A percentile compares a stretch with the other conserved stretches of the same genome.
These are phyloP conservation scores for Hypanus sabinus DNA, from an alignment of 2,113 vertebrate genomes.

Conservation along the genomic window DNA sequence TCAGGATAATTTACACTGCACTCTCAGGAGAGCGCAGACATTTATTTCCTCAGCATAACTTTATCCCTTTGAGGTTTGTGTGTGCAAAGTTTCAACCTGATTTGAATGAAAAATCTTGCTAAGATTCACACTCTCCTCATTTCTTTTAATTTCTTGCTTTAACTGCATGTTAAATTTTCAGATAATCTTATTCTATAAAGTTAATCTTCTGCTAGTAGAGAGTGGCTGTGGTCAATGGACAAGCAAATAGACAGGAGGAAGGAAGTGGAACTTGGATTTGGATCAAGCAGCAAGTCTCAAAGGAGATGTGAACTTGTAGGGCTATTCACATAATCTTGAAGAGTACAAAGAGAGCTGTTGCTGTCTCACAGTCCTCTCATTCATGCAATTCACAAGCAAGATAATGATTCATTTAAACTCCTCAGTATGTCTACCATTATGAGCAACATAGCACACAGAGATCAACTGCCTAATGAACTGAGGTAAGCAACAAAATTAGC, in stretches of 20 bases:
- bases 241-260: neutral
- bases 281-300: neutral
- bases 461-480: neutral
- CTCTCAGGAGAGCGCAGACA: constrained; percentile 24
- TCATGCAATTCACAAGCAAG: constrained; percentile 8
- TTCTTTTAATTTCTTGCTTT: neutral
- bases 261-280: neutral
- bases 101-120: neutral
- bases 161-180: neutral
- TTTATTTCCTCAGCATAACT: constrained; percentile 35
- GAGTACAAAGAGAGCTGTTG: neutral
- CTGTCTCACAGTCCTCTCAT: neutral
- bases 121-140: neutral
- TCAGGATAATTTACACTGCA: constrained; percentile 34
- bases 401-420: neutral
- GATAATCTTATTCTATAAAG: neutral
- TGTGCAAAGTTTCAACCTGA: neutral
- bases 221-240: neutral
- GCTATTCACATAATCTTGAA: neutral
- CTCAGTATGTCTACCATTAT: neutral
- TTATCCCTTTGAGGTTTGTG: constrained; percentile 28
- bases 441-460: neutral
- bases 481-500: neutral
- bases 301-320: neutral
- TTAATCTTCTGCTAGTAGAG: neutral